A percentile compares a stretch with the other conserved stretches of the same genome.
phyloP scores from a whole-genome alignment of 2,113 vertebrate species.

The Chauna torquata region DNA sequence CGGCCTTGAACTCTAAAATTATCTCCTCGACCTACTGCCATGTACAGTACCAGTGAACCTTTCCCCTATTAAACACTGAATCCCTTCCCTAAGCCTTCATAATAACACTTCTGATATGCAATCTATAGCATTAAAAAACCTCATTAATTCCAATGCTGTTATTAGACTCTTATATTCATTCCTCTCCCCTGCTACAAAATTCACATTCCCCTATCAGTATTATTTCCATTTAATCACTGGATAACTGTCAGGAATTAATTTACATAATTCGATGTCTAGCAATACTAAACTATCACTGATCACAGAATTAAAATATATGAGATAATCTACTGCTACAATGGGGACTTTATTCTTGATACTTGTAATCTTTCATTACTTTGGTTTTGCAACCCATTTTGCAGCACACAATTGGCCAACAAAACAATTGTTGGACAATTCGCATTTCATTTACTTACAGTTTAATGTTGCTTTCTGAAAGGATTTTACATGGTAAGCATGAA shows the following conservation, averaged over 20 bases:
- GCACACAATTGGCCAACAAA: background rate
- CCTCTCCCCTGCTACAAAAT: background rate
- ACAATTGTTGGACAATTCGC: constrained; percentile 2
- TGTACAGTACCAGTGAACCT: background rate
- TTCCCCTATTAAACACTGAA: background rate
- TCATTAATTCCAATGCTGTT: background rate
- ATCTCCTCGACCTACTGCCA: background rate
- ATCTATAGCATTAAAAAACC: background rate
- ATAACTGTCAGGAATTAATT: background rate
- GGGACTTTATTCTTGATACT: background rate
- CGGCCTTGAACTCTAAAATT: background rate
- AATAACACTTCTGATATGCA: background rate
- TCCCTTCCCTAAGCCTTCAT: background rate
- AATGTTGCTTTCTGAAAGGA: constrained; percentile 72
- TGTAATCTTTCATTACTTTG: background rate
- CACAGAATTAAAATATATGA: background rate
- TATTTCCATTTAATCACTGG: background rate
- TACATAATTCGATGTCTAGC: background rate
- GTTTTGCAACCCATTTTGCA: background rate
- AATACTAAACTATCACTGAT: background rate
- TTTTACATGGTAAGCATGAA: constrained; percentile 77
- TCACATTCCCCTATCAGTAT: background rate
- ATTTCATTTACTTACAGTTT: constrained; percentile 76
- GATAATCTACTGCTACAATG: background rate
- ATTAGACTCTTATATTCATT: background rate